Conservation (phyloP, 2,888 invertebrate species). For the Nomada lathburiana region DNA sequence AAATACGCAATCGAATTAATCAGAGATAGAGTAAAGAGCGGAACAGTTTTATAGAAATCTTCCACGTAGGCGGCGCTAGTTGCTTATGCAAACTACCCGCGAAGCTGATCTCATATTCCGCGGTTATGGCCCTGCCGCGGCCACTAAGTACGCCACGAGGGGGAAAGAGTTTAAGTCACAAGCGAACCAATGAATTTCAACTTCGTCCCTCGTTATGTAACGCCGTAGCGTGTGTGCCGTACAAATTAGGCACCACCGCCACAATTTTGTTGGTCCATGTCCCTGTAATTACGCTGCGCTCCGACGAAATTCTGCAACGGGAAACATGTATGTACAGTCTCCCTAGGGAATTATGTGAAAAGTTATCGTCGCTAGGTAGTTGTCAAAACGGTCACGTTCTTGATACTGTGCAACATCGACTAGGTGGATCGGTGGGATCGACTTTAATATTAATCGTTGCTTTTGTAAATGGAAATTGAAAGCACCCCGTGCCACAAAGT, state of each 20-base stretch:
- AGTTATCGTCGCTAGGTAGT: neutral
- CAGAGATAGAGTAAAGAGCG: neutral
- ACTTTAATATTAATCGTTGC: constrained; percentile 32
- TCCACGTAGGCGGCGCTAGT: constrained; percentile 30
- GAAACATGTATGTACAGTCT: too few relatives aligned
- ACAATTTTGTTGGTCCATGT: constrained; percentile 40
- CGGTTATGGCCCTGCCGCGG: constrained; percentile 44
- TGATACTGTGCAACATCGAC: constrained; percentile 3
- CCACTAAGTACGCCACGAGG: constrained; percentile 53
- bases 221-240: constrained; percentile 16
- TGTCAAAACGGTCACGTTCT: neutral
- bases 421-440: neutral
- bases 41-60: neutral
- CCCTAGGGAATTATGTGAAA: neutral
- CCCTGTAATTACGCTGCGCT: constrained; percentile 27
- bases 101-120: constrained; percentile 64
- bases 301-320: constrained; percentile 19
- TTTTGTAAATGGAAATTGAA: constrained; percentile 25
- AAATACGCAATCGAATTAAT: neutral
- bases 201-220: constrained; percentile 56
- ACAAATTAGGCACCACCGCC: constrained; percentile 41
- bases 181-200: constrained; percentile 59
- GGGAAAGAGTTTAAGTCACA: constrained; percentile 58
- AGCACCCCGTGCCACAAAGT: neutral
- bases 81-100: constrained; percentile 58